phyloP scores from a whole-genome alignment of 2,113 vertebrate species.

The Canis aureus region DNA sequence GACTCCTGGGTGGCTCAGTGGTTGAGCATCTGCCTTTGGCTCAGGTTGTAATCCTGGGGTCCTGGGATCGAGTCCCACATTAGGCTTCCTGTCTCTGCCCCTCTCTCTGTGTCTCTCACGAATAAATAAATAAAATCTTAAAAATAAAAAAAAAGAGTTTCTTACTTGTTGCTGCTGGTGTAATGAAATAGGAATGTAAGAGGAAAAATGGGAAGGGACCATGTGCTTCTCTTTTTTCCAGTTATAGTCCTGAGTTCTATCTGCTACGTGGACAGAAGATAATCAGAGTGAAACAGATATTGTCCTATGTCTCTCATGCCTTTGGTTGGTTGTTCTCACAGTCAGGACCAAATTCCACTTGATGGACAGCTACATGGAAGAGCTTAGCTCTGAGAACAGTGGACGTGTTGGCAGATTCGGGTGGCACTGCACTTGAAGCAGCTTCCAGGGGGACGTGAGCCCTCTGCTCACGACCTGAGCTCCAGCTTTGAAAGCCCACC shows the following conservation, averaged over 20 bases:
- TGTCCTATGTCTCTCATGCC: neutral
- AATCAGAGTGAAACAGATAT: neutral
- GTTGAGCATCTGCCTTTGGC: too few relatives aligned
- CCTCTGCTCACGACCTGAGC: neutral
- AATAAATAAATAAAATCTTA: too few relatives aligned
- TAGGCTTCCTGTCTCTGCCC: too few relatives aligned
- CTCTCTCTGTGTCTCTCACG: too few relatives aligned
- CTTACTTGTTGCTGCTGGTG: neutral
- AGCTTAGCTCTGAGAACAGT: neutral
- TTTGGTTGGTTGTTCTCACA: too few relatives aligned
- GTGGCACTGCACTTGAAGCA: neutral
- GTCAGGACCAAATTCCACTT: neutral
- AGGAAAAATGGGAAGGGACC: neutral
- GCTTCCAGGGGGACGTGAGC: neutral
- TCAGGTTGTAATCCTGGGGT: too few relatives aligned
- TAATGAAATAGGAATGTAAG: neutral
- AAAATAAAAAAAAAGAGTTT: neutral
- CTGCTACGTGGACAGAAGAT: neutral
- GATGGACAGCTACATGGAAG: neutral
- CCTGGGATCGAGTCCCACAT: too few relatives aligned
- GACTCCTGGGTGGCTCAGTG: too few relatives aligned
- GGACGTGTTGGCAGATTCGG: neutral
- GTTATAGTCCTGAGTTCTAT: neutral
- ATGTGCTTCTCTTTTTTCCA: neutral
- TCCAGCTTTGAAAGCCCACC: neutral